Base-by-base conservation (phyloP, 2,113 vertebrate species). In the Corythaeola cristata region DNA sequence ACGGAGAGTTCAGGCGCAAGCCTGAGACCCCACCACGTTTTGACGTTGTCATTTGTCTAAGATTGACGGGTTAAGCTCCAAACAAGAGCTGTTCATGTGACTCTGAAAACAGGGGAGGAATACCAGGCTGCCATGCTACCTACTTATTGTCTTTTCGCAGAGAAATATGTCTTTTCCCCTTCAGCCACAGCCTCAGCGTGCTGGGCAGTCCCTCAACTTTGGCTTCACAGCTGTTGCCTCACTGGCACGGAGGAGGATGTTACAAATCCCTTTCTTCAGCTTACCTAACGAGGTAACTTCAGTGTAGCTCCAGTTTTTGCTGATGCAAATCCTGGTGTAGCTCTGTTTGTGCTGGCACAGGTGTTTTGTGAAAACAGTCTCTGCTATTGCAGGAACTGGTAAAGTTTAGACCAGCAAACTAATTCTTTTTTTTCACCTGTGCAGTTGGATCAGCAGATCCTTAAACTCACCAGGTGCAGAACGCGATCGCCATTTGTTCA, bases 11-110 rank as follows among this genome's bases (percentile, higher is more conserved):
- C 35, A 47, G 67, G 50, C 8, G 52, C 21, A 21, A 50, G 28
- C 12, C 58, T 32, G 35, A 49, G 32, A 24, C 53, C 21, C 4
- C 8, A 1, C 5, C 1, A 0, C 0, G 0, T 21, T 66, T 22
- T 16, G 15, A 13, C 64, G 19, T 16, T 14, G 68, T 24, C 2
- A 0, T 93, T 50, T 41, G 47, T 8, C 33, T 47, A 2, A 28
- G 21, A 2, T 8, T 4, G 27, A 5, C 7, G 5, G 49, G 37
- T 8, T 47, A 8, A 33, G 13, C 66, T 64, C 33, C 6, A 4
- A 44, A 44, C 5, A 3, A 18, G 27, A 49, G 2, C 39, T 24
- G 1, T 32, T 30, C 1, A 5, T 5, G 20, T 19, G 67, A 4
- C 28, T 33, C 2, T 5, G 55, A 30, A n/a, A 30, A 69, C 73